These are phyloP conservation scores for Agriopis leucophaearia DNA, from an alignment of 2,888 invertebrate species.

Conservation along the genomic window DNA sequence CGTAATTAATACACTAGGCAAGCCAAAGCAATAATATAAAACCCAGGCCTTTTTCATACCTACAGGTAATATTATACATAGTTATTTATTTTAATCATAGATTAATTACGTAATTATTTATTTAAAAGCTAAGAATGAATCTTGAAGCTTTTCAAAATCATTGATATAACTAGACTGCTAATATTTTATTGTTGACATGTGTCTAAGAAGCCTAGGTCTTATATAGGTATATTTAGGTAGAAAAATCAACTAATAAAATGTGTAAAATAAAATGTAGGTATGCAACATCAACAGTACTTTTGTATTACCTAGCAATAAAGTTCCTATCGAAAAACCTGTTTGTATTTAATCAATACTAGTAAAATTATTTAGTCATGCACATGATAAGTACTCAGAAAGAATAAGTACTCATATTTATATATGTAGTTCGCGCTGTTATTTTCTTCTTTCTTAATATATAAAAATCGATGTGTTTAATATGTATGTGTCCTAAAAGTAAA, in stretches of 20 bases:
- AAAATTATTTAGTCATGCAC: slow-evolving; percentile 6
- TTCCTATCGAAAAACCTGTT: slow-evolving; percentile 6
- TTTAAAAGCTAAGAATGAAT: too few relatives aligned
- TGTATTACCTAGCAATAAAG: slow-evolving; percentile 11
- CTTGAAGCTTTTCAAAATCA: too few relatives aligned
- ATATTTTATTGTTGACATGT: too few relatives aligned
- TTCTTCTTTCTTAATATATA: too few relatives aligned
- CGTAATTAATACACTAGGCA: slow-evolving; percentile 1
- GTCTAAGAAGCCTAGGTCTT: neutral
- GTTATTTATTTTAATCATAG: neutral
- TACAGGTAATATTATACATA: neutral
- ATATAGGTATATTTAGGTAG: neutral
- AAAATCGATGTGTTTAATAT: too few relatives aligned
- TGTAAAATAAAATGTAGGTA: neutral
- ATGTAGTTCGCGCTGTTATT: too few relatives aligned
- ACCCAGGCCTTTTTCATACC: neutral
- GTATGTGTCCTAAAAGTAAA: too few relatives aligned
- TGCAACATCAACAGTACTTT: neutral
- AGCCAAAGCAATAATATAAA: slow-evolving; percentile 3
- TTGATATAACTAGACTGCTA: too few relatives aligned
- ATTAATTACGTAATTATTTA: neutral
- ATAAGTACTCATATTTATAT: neutral
- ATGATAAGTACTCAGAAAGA: neutral
- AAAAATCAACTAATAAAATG: too few relatives aligned
- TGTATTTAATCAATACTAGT: slow-evolving; percentile 5